Evolutionary conservation across 2,113 vertebrate genomes (phyloP).

Genomic region (Clarias magur): DNA sequence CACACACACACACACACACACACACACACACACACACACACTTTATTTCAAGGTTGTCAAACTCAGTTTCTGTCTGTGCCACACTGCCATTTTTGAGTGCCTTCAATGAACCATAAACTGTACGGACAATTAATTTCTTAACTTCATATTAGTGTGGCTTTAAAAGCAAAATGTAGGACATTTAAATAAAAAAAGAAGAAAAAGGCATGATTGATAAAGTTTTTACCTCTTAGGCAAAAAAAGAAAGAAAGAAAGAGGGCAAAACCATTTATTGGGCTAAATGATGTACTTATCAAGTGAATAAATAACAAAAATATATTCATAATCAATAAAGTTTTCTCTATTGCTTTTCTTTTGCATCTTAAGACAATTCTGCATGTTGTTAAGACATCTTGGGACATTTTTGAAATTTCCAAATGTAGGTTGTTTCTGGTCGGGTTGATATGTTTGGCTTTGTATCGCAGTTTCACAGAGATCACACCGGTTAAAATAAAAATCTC

Average conservation of each 20-base stretch:
- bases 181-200: neutral
- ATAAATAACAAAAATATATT: neutral
- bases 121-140: neutral
- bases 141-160: neutral
- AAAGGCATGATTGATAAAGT: neutral
- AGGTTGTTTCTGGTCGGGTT: neutral
- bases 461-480: neutral
- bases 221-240: neutral
- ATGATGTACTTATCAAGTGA: neutral
- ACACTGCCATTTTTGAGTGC: conserved; percentile 5
- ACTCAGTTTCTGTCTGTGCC: neutral
- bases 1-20: conserved; percentile 5
- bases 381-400: neutral
- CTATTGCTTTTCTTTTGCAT: neutral
- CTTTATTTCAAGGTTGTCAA: neutral
- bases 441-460: neutral
- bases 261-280: neutral
- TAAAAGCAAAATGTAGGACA: neutral
- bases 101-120: neutral
- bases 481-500: neutral
- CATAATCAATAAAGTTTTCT: neutral
- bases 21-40: neutral
- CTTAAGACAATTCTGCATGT: neutral
- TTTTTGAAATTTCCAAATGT: neutral
- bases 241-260: no score